Evolutionary conservation across 2,797 vertebrate genomes (phyloP), one percentile per base, ranked within the genome.

Genomic region (Melanotaenia boesemani): DNA sequence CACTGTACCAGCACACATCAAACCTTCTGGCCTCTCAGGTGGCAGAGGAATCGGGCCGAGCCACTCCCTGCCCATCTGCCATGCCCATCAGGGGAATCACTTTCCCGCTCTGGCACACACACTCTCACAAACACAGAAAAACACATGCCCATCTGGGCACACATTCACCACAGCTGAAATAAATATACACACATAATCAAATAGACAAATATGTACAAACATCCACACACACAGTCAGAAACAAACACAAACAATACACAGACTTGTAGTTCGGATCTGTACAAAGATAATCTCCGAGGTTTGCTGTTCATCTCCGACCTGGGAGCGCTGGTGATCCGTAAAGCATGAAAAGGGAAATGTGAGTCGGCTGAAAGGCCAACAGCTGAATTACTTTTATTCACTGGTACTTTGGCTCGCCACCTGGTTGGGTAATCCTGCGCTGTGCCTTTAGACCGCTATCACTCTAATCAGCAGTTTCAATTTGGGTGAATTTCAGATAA

Each of bases 31-130:
- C 54, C 61, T 68, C 20, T 86, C 74, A 65, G 83, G 81, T 85
- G 81, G 72, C 73, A 32, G 46, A 12, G 60, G 72, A 64, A 70
- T 22, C 13, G 15, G 67, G 79, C 67, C 0, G 48, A 50, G 60
- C 75, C 64, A 7, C 76, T 86, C 82, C 75, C 76, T 39, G 64
- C 70, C 79, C 89, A 87, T 90, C 83, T 89, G 91, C 82, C 79
- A 26, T 26, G 58, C 52, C 76, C 61, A 62, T 83, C 77, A 41
- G 58, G 67, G 72, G 76, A 80, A 67, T 79, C 76, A 41, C 77
- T 83, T 70, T 73, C 73, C 62, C 39, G 12, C 77, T 63, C 37
- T 56, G 69, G 37, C 66, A 34, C 32, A 34, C 32, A 34, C 32
- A 34, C 32, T 34, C 7, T 7, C 32, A 28, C 54, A 60, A 62